Evolutionary conservation across 2,797 vertebrate genomes (phyloP), one percentile per base, ranked within the genome.

Genomic region (Tenualosa thibaudeaui): DNA sequence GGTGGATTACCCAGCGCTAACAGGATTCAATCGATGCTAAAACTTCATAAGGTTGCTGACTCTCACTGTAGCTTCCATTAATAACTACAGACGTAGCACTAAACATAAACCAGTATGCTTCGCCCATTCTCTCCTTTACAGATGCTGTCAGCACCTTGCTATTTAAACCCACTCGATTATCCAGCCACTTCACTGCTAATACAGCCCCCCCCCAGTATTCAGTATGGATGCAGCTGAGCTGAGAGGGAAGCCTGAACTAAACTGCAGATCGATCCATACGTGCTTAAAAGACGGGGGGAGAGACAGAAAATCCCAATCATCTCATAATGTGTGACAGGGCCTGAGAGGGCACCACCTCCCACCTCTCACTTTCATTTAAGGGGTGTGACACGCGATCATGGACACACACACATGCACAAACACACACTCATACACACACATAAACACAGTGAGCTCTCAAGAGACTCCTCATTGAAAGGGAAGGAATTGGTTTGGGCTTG

Each of bases 241-340:
- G 87, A 82, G 85, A 86, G 88, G 86, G 86, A 89, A 85, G 60
- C 85, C 88, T 82, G 81, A 60, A 82, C 83, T 85, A 88, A 90
- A 90, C 68, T 81, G 83, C 83, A 87, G 90, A 90, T 91, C 90
- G 87, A 92, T 94, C 86, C 89, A 90, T 87, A 85, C 89, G 92
- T 88, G 89, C 92, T 91, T 89, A 87, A 50, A 71, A 87, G 65
- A 86, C 83, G 49, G 86, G 84, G 37, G 37, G 51, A 75, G 50
- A 82, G 85, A 51, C 86, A 83, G 86, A 83, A 85, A 89, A 84
- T 87, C 26, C 81, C 62, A 83, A 68, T 22, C 65, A 83, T 84
- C 86, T 92, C 92, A 94, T 91, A 88, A 93, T 86, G 88, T 87
- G 83, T 93, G 93, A 93, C 88, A 90, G 91, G 90, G 85, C 89